These are phyloP conservation scores for Manduca sexta DNA, from an alignment of 1,140 invertebrate genomes.

Conservation along the genomic window DNA sequence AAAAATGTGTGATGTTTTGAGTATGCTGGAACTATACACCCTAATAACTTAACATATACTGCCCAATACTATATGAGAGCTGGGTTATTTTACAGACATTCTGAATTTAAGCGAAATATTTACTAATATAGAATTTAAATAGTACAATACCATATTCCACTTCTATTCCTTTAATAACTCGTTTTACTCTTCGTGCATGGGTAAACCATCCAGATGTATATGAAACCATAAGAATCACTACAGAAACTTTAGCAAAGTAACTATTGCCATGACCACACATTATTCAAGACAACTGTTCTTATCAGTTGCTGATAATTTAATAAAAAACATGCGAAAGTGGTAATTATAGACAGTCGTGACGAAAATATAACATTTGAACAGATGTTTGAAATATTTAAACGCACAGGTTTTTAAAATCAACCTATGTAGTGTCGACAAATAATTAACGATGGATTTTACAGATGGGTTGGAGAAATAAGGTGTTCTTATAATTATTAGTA, in stretches of 20 bases:
- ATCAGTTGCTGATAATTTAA: background rate
- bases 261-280: background rate
- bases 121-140: no score
- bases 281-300: background rate
- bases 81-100: no score
- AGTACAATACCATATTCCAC: conserved; percentile 56
- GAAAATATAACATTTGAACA: conserved; percentile 21
- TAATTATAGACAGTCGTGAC: conserved; percentile 20
- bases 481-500: no score
- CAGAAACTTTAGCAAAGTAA: background rate
- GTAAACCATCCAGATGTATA: conserved; percentile 8
- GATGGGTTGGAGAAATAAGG: no score
- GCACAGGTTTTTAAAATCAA: no score
- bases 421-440: no score
- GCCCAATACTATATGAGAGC: no score
- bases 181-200: conserved; percentile 42
- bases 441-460: no score
- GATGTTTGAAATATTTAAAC: conserved; percentile 14
- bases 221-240: conserved; percentile 1
- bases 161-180: conserved; percentile 42
- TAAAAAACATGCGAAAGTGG: conserved; percentile 3
- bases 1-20: no score
- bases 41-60: no score
- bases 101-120: no score
- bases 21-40: no score